Percentiles rank a stretch among this genome's conserved stretches.
phyloP scores from a whole-genome alignment of 2,113 vertebrate species.

The Ptyas mucosa region DNA sequence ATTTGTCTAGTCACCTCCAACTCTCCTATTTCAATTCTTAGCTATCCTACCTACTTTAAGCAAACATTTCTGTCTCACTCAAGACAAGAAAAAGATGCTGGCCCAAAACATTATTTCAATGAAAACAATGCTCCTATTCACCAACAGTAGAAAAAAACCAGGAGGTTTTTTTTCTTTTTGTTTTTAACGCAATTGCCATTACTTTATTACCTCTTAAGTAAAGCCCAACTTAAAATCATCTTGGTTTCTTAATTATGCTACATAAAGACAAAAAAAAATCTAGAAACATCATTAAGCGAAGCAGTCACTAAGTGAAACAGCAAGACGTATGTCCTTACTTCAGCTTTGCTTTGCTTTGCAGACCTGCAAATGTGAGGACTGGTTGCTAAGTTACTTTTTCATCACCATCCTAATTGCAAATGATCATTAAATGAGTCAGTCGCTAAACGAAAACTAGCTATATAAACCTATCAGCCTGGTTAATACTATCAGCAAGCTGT shows the following conservation, averaged over 20 bases:
- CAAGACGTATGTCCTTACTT: background rate
- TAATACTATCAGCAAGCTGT: background rate
- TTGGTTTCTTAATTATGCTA: background rate
- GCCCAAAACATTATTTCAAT: background rate
- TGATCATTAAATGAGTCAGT: background rate
- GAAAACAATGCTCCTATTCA: background rate
- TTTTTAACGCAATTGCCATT: background rate
- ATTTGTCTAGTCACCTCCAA: background rate
- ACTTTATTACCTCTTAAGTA: background rate
- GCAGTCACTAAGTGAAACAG: background rate
- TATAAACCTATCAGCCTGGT: background rate
- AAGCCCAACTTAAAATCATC: background rate
- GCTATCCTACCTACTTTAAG: background rate
- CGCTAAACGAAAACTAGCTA: background rate
- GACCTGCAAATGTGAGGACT: background rate
- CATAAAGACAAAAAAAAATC: background rate
- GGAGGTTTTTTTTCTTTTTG: background rate
- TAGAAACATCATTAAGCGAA: background rate
- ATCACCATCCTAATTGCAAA: background rate
- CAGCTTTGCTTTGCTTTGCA: background rate
- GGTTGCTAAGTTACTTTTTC: background rate
- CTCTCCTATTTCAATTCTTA: background rate
- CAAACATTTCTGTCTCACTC: background rate
- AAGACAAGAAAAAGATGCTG: background rate
- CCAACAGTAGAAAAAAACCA: background rate